Conservation (phyloP, 2,888 invertebrate species). For the Conus canariensis region DNA sequence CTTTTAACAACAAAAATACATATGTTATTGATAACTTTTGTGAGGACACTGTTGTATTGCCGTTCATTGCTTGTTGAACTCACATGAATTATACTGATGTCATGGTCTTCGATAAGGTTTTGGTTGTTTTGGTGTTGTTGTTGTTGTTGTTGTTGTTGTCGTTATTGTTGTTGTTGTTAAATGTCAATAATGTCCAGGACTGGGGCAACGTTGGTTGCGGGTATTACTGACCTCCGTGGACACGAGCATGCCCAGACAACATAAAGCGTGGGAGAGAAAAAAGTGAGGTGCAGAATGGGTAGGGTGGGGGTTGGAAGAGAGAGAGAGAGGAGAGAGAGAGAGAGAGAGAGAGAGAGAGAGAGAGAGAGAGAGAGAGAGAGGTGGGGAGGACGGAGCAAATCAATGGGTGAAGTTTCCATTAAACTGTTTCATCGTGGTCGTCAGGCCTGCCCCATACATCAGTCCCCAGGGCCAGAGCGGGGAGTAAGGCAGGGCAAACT, state of each 20-base stretch:
- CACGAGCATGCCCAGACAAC: not conserved
- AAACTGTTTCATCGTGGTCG: constrained; percentile 20
- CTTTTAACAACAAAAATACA: too few species aligned
- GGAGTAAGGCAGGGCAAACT: constrained; percentile 15
- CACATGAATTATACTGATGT: not conserved
- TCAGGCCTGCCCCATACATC: constrained; percentile 33
- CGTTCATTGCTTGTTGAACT: too few species aligned
- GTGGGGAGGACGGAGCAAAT: not conserved
- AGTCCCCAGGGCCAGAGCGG: not conserved
- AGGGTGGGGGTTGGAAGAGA: not conserved
- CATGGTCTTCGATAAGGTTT: not conserved
- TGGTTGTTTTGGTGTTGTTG: not conserved
- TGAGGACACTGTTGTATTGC: too few species aligned
- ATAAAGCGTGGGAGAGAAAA: not conserved
- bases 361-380: not conserved
- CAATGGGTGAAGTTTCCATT: not conserved
- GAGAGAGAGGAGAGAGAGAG: too few species aligned
- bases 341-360: not conserved
- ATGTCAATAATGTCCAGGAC: too few species aligned
- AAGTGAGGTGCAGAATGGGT: too few species aligned
- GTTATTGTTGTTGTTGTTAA: not conserved
- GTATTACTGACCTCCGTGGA: too few species aligned
- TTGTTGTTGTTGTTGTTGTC: not conserved
- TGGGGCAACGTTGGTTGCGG: too few species aligned
- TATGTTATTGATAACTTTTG: too few species aligned